Evolutionary conservation across 2,113 vertebrate species (phyloP).

Genomic region (Myiagra hebetior): DNA sequence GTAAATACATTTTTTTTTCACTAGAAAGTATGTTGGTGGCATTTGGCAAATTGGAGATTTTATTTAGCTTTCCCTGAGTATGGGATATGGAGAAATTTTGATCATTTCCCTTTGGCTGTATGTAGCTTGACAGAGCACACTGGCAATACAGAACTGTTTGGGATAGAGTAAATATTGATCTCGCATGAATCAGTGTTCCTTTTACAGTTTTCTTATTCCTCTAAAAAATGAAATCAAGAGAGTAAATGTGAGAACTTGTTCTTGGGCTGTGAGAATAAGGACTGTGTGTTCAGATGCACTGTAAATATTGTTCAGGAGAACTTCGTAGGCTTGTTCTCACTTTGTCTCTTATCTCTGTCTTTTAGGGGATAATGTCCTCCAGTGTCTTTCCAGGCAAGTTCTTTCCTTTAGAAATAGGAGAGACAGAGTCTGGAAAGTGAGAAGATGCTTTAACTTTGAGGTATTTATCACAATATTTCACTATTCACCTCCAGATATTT

Average conservation of each 20-base stretch:
- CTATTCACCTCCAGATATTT: neutral
- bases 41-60: neutral
- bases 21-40: neutral
- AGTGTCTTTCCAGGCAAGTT: neutral
- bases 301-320: neutral
- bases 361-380: neutral
- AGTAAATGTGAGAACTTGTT: neutral
- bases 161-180: neutral
- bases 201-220: neutral
- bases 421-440: neutral
- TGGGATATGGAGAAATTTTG: neutral
- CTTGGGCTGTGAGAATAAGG: neutral
- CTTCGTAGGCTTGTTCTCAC: neutral
- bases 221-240: neutral
- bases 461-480: neutral
- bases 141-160: neutral
- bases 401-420: neutral
- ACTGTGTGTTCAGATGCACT: neutral
- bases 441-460: neutral
- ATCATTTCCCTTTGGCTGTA: neutral
- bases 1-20: neutral
- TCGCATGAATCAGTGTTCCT: neutral
- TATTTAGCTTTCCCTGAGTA: neutral
- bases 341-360: neutral
- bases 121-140: neutral